These are phyloP conservation scores for Strix aluco DNA, from an alignment of 2,113 vertebrate species.

Conservation along the genomic window DNA sequence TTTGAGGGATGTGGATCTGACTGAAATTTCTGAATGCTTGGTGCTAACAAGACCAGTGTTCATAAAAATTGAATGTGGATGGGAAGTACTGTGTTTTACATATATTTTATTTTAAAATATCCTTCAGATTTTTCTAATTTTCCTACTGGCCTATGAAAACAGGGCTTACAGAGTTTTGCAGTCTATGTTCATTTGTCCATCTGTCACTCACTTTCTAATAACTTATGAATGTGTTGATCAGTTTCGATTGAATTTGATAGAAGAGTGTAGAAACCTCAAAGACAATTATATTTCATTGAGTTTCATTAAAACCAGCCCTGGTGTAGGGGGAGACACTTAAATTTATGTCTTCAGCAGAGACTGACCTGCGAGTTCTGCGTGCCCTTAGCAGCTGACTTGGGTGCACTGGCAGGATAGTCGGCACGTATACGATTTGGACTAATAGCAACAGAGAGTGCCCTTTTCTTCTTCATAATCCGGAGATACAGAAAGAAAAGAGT, in stretches of 20 bases:
- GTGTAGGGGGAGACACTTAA: background rate
- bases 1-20: background rate
- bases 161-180: background rate
- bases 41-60: background rate
- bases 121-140: background rate
- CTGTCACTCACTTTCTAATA: background rate
- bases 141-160: background rate
- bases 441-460: background rate
- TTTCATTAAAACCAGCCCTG: background rate
- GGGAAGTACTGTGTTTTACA: background rate
- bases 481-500: background rate
- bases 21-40: background rate
- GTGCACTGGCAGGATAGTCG: background rate
- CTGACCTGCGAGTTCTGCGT: rapidly evolving
- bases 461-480: background rate
- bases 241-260: background rate
- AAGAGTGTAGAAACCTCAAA: background rate
- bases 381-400: background rate
- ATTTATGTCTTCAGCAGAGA: background rate
- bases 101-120: background rate
- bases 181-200: background rate
- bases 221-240: background rate
- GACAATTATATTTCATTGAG: background rate
- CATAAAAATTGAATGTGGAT: background rate
- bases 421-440: background rate